Conservation (phyloP, 2,888 invertebrate species). For the Hyposoter didymator region DNA sequence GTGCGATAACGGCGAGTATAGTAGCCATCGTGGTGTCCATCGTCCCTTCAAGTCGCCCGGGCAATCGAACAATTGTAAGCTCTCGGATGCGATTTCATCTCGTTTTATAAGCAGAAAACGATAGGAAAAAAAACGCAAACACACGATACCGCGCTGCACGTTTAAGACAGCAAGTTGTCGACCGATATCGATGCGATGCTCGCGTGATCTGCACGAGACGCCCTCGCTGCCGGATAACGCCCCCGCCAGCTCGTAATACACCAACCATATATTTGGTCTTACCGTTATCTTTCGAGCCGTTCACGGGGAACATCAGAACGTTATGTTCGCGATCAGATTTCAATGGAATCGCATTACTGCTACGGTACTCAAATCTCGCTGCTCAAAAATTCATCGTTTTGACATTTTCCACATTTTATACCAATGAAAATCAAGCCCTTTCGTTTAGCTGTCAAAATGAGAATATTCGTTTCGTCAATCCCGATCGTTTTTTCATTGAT, state of each 20-base stretch:
- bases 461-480: not conserved
- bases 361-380: not conserved
- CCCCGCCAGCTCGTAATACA: not conserved
- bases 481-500: not conserved
- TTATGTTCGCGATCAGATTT: constrained; percentile 24
- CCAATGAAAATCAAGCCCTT: not conserved
- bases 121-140: not conserved
- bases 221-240: constrained; percentile 8
- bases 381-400: not conserved
- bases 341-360: not conserved
- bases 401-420: not conserved
- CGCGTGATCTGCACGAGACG: constrained; percentile 54
- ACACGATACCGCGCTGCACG: constrained; percentile 19
- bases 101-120: constrained; percentile 61
- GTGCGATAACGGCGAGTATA: constrained; percentile 47
- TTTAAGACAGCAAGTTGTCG: constrained; percentile 31
- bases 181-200: constrained; percentile 14
- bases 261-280: constrained; percentile 7
- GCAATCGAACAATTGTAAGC: constrained; percentile 36
- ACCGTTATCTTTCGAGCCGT: constrained; percentile 31
- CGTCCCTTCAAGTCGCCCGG: constrained; percentile 20
- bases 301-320: constrained; percentile 8
- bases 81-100: constrained; percentile 36
- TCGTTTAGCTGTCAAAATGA: not conserved
- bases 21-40: constrained; percentile 49